Evolutionary conservation across 1,140 invertebrate species (phyloP).

Genomic region (Tachypleus tridentatus): DNA sequence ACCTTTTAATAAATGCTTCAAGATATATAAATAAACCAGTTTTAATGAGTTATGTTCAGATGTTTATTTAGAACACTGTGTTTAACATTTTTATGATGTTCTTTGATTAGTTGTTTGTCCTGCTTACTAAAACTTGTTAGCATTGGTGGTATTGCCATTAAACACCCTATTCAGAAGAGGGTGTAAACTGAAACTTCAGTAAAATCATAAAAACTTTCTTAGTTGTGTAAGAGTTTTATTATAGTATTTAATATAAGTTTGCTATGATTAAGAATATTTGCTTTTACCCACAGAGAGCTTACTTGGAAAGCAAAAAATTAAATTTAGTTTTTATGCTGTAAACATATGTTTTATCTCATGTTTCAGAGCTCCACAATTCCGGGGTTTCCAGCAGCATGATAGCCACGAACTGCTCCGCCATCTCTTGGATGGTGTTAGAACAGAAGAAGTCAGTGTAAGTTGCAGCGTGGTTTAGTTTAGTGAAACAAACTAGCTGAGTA

Average conservation of each 20-base stretch:
- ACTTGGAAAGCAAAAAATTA: not conserved
- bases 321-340: constrained; percentile 5
- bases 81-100: too few species aligned
- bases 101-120: too few species aligned
- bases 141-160: too few species aligned
- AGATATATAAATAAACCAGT: too few species aligned
- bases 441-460: constrained; percentile 40
- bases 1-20: too few species aligned
- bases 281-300: not conserved
- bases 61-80: too few species aligned
- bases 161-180: too few species aligned
- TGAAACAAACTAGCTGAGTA: not conserved
- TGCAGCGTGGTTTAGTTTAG: not conserved
- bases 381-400: constrained; percentile 91
- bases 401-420: constrained; percentile 85
- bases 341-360: constrained; percentile 4
- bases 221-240: too few species aligned
- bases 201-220: too few species aligned
- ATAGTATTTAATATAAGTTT: not conserved
- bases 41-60: too few species aligned
- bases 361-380: constrained; percentile 56
- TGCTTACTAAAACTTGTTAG: too few species aligned
- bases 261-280: constrained; percentile 31
- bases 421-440: constrained; percentile 67
- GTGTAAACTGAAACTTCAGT: too few species aligned